These are phyloP conservation scores for Acanthococcus lagerstroemiae DNA, from an alignment of 2,888 invertebrate species.

Conservation along the genomic window DNA sequence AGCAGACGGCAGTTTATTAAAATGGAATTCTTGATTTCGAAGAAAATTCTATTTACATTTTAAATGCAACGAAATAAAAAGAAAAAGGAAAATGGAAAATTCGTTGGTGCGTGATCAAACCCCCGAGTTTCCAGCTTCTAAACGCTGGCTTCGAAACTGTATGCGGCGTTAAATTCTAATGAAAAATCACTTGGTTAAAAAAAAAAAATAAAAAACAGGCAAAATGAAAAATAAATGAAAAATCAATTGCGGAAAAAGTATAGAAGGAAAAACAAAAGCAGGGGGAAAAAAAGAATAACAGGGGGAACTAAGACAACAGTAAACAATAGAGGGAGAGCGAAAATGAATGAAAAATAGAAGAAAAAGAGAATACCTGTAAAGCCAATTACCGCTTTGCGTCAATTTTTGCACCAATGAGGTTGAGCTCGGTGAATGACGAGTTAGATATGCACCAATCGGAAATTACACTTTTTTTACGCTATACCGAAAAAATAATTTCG, in stretches of 20 bases:
- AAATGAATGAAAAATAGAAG: constrained; percentile 8
- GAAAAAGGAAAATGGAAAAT: constrained; percentile 31
- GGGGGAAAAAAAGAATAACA: not conserved
- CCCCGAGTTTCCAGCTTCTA: constrained; percentile 25
- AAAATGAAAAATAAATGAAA: constrained; percentile 31
- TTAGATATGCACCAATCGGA: not conserved
- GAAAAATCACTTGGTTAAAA: constrained; percentile 29
- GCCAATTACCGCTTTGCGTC: not conserved
- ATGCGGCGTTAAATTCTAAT: constrained; percentile 31
- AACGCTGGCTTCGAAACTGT: constrained; percentile 29
- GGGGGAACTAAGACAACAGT: not conserved
- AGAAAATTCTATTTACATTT: constrained; percentile 31
- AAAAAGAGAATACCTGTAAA: not conserved
- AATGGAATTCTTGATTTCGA: constrained; percentile 31
- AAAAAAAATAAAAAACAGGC: constrained; percentile 22
- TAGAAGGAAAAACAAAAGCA: constrained; percentile 10
- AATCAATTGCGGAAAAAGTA: constrained; percentile 27
- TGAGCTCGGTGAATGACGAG: not conserved
- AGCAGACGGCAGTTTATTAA: constrained; percentile 31
- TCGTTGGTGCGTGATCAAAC: constrained; percentile 31
- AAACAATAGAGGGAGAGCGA: not conserved
- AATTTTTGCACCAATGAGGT: not conserved
- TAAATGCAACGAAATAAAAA: constrained; percentile 31
- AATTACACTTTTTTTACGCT: not conserved
- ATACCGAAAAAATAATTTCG: not conserved